Evolutionary conservation across 2,888 invertebrate genomes (phyloP), one percentile per base, ranked within the genome.

Genomic region (Clanis bilineata): DNA sequence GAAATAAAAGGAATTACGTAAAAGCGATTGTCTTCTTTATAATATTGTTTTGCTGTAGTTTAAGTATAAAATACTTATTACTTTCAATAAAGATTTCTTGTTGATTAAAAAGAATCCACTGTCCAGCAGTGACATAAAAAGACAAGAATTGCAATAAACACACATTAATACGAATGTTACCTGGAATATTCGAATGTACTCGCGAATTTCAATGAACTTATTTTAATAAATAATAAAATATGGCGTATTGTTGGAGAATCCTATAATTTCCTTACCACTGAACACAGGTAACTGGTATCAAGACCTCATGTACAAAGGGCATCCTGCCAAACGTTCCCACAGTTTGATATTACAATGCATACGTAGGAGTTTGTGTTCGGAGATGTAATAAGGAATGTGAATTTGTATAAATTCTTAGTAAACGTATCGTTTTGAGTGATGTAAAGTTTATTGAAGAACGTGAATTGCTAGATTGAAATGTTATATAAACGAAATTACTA

Each of bases 281-380:
- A 51, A 51, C 28, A 51, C 47, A 28, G 15, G 3, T 28, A 28
- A 32, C 28, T 15, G 28, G 15, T 15, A 6, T 51, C 15, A 51
- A 51, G 9, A 4, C 15, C 10, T 15, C 18, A 15, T 58, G 55
- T 45, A 58, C 43, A 54, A 45, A 36, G 32, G 10, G 28, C 47
- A 51, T 51, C 47, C 47, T 51, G 47, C 28, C 28, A 51, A 51
- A 51, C 28, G 15, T 28, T 28, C 47, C 28, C 28, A 51, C 47
- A 51, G 47, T 51, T 51, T 28, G 23, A 28, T 3, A 41, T 41
- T 41, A 51, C 28, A 28, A 51, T 9, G 15, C 6, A 51, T 7
- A n/a, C 9, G 47, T 51, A 28, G 15, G 15, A 47, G 15, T n/a
- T n/a, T n/a, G n/a, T n/a, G n/a, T n/a, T n/a, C n/a, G 23, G 22